Evolutionary conservation across 1,140 invertebrate species (phyloP), one percentile per base, ranked within the genome.

Genomic region (Capitella teleta): DNA sequence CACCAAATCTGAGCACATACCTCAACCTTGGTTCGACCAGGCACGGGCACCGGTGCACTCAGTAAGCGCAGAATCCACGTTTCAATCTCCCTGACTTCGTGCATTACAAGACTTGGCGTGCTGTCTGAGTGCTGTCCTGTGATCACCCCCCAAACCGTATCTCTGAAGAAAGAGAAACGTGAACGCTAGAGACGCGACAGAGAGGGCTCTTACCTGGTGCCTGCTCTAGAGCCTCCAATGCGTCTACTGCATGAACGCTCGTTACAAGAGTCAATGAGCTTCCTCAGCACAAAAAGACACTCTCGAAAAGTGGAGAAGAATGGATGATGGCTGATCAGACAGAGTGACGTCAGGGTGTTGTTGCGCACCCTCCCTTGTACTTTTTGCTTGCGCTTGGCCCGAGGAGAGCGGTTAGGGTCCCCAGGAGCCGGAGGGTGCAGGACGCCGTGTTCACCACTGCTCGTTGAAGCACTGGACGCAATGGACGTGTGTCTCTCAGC

Each of bases 281-380:
- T 87, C 70, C 92, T 89, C 57, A 99, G 76, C 61, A 95, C 85
- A 73, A 88, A 90, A 53, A 98, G 80, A 76, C 93, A 95, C 75
- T 98, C 90, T 51, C 94, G 84, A 77, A 98, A 98, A 63, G 85
- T 91, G 37, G 91, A 86, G 70, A 98, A 95, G 74, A 99, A 98
- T 30, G 94, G 93, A 79, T 99, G 95, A 79, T 99, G 95, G 54
- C 92, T 97, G 36, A 99, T 80, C 57, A 99, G 83, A 75, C 95
- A 98, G 44, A 98, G 76, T 34, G 93, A 96, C 34, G 94, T 98
- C 54, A 99, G 75, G 10, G 90, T 92, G 72, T 95, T 61, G 47
- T 71, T 68, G 37, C 67, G 50, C 26, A 72, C 60, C 24, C 60
- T 59, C n/a, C 59, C 46, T 34, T 59, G 56, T 36, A 56, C 56